These are phyloP conservation scores for Spea bombifrons DNA, from an alignment of 2,113 vertebrate species.

Conservation along the genomic window DNA sequence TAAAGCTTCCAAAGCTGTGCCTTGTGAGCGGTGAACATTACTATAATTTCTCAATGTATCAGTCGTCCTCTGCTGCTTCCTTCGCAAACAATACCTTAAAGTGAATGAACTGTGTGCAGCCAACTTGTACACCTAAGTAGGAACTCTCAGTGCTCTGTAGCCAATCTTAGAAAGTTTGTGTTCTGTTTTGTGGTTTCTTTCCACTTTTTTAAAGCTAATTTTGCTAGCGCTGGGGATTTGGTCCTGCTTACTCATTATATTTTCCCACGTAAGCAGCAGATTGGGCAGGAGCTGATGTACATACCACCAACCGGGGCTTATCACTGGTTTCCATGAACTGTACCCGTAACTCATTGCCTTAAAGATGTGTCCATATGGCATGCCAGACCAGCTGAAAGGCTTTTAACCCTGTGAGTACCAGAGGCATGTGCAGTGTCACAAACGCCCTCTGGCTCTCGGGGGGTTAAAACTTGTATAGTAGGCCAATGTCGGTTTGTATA, in stretches of 20 bases:
- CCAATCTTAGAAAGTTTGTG: constrained; percentile 55
- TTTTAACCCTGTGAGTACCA: constrained; percentile 61
- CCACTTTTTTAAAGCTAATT: constrained; percentile 55
- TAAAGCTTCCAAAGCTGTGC: background rate
- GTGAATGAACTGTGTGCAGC: background rate
- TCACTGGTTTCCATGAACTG: constrained; percentile 68
- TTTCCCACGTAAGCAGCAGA: constrained; percentile 66
- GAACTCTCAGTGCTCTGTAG: constrained; percentile 1
- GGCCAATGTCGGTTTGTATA: constrained; percentile 94
- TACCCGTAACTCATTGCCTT: constrained; percentile 92
- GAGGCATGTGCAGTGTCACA: background rate
- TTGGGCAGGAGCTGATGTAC: constrained; percentile 70
- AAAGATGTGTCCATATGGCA: constrained; percentile 82
- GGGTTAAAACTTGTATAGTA: constrained; percentile 78
- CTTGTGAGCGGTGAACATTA: background rate
- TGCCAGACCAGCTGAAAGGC: constrained; percentile 80
- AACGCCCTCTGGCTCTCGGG: background rate
- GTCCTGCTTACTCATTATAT: constrained; percentile 58
- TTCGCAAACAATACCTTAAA: background rate
- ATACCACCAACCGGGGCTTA: constrained; percentile 18
- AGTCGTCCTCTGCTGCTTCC: background rate
- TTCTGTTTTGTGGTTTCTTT: constrained; percentile 46
- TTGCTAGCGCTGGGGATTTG: constrained; percentile 60
- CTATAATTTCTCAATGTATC: background rate
- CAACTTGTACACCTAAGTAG: background rate